These are phyloP conservation scores for Agapornis canus DNA, from an alignment of 2,797 vertebrate species.

Conservation along the genomic window DNA sequence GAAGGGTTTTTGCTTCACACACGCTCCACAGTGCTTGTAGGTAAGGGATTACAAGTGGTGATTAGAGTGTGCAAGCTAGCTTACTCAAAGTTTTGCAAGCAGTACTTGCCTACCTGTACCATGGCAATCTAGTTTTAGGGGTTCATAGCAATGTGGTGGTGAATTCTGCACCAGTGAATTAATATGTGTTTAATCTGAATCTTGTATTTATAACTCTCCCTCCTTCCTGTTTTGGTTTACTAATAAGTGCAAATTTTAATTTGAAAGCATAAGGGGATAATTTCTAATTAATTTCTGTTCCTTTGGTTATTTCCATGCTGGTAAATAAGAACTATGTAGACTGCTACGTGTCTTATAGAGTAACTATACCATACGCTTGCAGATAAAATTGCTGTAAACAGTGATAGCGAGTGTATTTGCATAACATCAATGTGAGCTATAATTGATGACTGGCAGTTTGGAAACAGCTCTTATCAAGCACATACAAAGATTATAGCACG, in stretches of 20 bases:
- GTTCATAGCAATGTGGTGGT: not conserved
- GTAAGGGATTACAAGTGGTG: fast-evolving
- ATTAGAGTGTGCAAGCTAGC: not conserved
- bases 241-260: not conserved
- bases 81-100: not conserved
- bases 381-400: not conserved
- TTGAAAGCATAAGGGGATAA: not conserved
- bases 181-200: not conserved
- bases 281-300: not conserved
- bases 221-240: not conserved
- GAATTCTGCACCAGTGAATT: not conserved
- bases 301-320: not conserved
- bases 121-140: not conserved
- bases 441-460: not conserved
- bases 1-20: not conserved
- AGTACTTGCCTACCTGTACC: not conserved
- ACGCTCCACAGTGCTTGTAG: fast-evolving
- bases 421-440: not conserved
- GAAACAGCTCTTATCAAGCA: not conserved
- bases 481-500: not conserved
- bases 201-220: not conserved
- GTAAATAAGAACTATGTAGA: not conserved
- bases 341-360: not conserved
- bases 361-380: not conserved
- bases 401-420: not conserved